phyloP scores from a whole-genome alignment of 2,888 invertebrate genomes.

The Cenopis cana region DNA sequence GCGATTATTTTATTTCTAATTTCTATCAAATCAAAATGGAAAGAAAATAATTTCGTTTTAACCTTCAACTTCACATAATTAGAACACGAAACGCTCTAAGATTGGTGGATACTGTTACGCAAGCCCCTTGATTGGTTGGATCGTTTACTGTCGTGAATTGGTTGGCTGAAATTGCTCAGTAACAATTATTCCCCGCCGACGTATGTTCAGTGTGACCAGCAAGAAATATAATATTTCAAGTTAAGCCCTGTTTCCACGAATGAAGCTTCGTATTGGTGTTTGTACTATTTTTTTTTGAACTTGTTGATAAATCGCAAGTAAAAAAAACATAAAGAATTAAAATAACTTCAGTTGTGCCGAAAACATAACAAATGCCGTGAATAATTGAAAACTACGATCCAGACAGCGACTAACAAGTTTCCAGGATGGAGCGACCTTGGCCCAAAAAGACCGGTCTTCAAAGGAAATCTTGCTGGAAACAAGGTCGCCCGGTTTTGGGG shows the following conservation, averaged over 20 bases:
- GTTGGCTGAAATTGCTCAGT: background rate
- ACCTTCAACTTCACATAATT: background rate
- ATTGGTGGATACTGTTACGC: background rate
- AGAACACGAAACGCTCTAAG: background rate
- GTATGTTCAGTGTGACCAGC: background rate
- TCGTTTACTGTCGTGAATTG: background rate
- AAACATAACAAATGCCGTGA: too few species aligned
- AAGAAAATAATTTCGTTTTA: too few species aligned
- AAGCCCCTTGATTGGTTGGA: background rate
- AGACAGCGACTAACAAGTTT: too few species aligned
- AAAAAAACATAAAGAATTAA: too few species aligned
- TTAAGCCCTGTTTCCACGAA: too few species aligned
- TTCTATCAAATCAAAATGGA: too few species aligned
- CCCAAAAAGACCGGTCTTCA: too few species aligned
- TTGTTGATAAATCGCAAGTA: too few species aligned
- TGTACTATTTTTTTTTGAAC: background rate
- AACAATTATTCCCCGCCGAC: constrained; percentile 5
- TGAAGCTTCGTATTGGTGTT: background rate
- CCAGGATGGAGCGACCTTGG: too few species aligned
- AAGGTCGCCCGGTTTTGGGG: too few species aligned
- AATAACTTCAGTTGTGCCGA: background rate
- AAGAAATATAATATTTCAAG: background rate
- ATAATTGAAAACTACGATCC: background rate
- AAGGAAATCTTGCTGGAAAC: too few species aligned
- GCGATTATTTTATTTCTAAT: too few species aligned